phyloP scores from a whole-genome alignment of 2,113 vertebrate species.

The Mastomys coucha region DNA sequence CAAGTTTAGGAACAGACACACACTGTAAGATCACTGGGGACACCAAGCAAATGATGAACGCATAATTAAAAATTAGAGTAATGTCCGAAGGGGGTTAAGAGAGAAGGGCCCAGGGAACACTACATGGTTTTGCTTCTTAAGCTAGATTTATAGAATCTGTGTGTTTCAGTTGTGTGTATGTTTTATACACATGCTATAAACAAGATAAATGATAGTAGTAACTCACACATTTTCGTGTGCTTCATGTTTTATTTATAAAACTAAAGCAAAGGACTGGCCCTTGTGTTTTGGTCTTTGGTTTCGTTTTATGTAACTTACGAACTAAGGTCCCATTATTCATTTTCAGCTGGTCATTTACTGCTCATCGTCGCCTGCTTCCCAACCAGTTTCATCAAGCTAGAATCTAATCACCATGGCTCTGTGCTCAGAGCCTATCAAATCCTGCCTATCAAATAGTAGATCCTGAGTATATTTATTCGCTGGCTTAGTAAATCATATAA shows the following conservation, averaged over 20 bases:
- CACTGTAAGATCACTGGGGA: slow-evolving; percentile 20
- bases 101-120: neutral
- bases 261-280: neutral
- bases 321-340: neutral
- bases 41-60: neutral
- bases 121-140: neutral
- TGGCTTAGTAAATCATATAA: neutral
- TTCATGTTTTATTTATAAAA: slow-evolving; percentile 36
- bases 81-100: neutral
- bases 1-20: neutral
- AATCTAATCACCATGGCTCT: neutral
- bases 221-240: neutral
- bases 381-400: neutral
- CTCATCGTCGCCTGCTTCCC: neutral
- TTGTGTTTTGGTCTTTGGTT: neutral
- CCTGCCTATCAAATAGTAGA: neutral
- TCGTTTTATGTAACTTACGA: slow-evolving; percentile 10
- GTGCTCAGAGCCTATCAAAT: neutral
- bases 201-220: slow-evolving; percentile 12
- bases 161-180: slow-evolving; percentile 3
- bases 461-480: neutral
- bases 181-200: neutral
- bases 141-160: neutral
- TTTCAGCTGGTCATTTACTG: neutral
- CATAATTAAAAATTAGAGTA: neutral